Base-by-base conservation (phyloP, 1,140 invertebrate species). In the Polypedilum pembai region DNA sequence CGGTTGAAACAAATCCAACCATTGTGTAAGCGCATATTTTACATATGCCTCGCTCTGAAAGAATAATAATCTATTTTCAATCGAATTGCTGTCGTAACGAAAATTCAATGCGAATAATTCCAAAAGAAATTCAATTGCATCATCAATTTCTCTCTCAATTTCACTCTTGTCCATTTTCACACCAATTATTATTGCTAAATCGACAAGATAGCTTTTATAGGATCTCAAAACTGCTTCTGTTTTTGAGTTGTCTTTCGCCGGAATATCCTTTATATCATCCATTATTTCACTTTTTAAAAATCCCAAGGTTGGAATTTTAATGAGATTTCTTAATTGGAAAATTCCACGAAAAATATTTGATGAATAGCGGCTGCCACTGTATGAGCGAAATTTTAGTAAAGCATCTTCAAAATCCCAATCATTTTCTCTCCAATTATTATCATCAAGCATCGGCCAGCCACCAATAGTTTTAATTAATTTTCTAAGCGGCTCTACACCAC, bases 91-190 rank as follows among this genome's bases (percentile, higher is more conserved):
- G 3, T 56, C 45, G 45, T 56, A 21, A 18, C 65, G 17, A 8
- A 18, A 69, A 69, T 20, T 69, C 10, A 69, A 10, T 69, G 8
- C 8, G 20, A 69, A 18, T 69, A 69, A 69, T 7, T 69, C 65
- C 18, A 18, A 18, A 18, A 20, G 17, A 69, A 69, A 69, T 69
- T 69, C 17, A 20, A 69, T 8, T 21, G 65, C 65, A 10, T 21
- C 65, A 69, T 69, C 65, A 69, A 69, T 69, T n/a, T 69, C 5
- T 21, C 17, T n/a, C 18, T n/a, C 15, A 21, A 69, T 69, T 20
- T 69, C 17, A 21, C 1, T 18, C 4, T 8, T 4, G 18, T 33
- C 24, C 24, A 33, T 33, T 33, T 69, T 20, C 15, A 18, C 65
- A 21, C 65, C 65, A 18, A 69, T 18, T 10, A 21, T 69, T 2